A percentile compares a stretch with the other conserved stretches of the same genome.
These are phyloP conservation scores for Suillia variegata DNA, from an alignment of 2,888 invertebrate species.

Conservation along the genomic window DNA sequence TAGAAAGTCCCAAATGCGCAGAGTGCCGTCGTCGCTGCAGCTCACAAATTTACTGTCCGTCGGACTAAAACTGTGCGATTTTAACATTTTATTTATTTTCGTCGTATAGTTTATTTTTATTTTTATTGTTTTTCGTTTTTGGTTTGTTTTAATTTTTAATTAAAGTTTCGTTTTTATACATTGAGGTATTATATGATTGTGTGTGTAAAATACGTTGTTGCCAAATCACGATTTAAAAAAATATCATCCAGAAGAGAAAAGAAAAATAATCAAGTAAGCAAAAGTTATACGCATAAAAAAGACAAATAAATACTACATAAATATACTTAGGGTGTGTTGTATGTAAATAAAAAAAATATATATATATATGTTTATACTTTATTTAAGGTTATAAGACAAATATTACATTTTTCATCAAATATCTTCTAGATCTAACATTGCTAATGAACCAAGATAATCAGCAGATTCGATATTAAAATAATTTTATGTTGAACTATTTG, in stretches of 20 bases:
- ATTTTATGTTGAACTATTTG: too few relatives aligned
- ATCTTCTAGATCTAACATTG: too few relatives aligned
- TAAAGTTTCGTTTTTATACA: neutral
- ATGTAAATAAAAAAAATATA: too few relatives aligned
- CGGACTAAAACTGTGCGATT: constrained; percentile 89
- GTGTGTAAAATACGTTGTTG: neutral
- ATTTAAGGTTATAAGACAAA: neutral
- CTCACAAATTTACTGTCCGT: constrained; percentile 98
- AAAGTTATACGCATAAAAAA: neutral
- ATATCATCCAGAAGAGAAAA: constrained; percentile 22
- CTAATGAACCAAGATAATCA: too few relatives aligned
- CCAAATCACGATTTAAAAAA: constrained; percentile 8
- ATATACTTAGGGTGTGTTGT: constrained; percentile 20
- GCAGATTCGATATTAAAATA: too few relatives aligned
- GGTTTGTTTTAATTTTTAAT: neutral
- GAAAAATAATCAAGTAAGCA: constrained; percentile 19
- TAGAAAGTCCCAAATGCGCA: constrained; percentile 98
- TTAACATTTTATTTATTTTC: constrained; percentile 1
- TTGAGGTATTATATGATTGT: too few relatives aligned
- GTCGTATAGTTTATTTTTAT: neutral
- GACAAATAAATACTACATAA: constrained; percentile 25
- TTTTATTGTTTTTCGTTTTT: constrained; percentile 8
- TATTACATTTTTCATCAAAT: neutral
- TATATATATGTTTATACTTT: too few relatives aligned
- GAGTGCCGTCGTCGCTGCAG: constrained; percentile 98